Conservation (phyloP, 1,140 invertebrate genomes). For the Drosophila pectinifera region DNA sequence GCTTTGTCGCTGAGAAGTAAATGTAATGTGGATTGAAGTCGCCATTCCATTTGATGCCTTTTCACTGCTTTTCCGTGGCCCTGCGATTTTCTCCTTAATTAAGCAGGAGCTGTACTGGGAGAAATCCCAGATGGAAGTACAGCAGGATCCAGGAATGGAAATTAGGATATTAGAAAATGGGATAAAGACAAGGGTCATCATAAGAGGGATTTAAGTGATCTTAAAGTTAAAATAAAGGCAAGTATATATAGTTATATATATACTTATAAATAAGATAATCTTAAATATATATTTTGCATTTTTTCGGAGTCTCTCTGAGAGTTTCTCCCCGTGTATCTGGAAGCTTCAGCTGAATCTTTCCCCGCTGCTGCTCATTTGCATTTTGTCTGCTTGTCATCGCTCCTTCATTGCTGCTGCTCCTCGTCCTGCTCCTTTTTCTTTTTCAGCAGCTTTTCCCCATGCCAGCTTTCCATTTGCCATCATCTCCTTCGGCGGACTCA, state of each 20-base stretch:
- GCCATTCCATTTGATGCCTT: constrained; percentile 7
- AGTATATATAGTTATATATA: too few species aligned
- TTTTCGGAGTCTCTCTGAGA: rapidly evolving
- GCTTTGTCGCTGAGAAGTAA: constrained; percentile 32
- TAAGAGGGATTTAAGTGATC: not conserved
- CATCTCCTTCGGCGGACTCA: constrained; percentile 32
- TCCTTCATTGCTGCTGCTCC: constrained; percentile 21
- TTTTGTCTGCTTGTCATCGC: constrained; percentile 60
- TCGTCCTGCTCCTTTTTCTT: not conserved
- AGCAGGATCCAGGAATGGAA: not conserved
- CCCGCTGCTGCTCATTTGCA: constrained; percentile 72
- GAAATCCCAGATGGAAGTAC: not conserved
- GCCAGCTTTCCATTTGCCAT: constrained; percentile 1
- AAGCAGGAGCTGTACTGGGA: constrained; percentile 30
- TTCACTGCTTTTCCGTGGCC: constrained; percentile 24
- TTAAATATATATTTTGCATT: not conserved
- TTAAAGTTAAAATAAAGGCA: too few species aligned
- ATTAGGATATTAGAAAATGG: too few species aligned
- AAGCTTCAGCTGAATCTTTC: constrained; percentile 29
- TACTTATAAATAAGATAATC: too few species aligned
- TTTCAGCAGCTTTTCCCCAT: constrained; percentile 25
- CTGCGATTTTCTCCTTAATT: constrained; percentile 75
- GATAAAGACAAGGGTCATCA: too few species aligned
- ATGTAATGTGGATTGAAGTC: constrained; percentile 42
- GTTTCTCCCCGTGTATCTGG: constrained; percentile 25